These are phyloP conservation scores for Eumerus sabulonum DNA, from an alignment of 2,888 invertebrate genomes.

Conservation along the genomic window DNA sequence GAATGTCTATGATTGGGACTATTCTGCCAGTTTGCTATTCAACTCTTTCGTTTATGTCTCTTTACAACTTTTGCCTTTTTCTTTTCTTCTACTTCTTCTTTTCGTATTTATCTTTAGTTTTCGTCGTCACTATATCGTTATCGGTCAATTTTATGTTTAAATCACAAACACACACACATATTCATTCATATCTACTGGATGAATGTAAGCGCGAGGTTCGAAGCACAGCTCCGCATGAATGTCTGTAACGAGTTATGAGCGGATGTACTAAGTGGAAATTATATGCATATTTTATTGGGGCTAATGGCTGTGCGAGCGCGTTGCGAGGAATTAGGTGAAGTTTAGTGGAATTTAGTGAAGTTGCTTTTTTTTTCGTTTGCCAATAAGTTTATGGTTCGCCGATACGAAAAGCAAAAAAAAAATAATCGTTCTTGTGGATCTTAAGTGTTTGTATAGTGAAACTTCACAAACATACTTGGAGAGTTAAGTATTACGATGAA, in stretches of 20 bases:
- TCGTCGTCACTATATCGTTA: slow-evolving; percentile 32
- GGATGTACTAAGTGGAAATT: slow-evolving; percentile 68
- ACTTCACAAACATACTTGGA: no score
- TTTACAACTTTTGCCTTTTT: no score
- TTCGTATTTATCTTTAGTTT: no score
- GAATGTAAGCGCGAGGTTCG: slow-evolving; percentile 5
- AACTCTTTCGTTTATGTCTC: slow-evolving; percentile 67
- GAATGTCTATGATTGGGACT: slow-evolving; percentile 44
- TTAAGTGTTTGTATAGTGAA: no score
- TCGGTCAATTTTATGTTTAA: slow-evolving; percentile 58
- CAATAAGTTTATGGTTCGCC: slow-evolving; percentile 20
- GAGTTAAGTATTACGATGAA: no score
- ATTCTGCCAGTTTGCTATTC: slow-evolving; percentile 55
- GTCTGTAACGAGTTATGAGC: slow-evolving; percentile 62
- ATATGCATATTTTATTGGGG: slow-evolving; percentile 67
- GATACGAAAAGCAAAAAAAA: no score
- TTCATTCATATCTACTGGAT: background rate
- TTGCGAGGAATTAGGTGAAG: slow-evolving; percentile 22
- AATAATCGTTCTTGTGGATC: no score
- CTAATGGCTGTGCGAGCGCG: slow-evolving; percentile 50
- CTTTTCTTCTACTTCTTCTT: no score
- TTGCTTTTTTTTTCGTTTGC: no score
- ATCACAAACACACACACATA: slow-evolving; percentile 28
- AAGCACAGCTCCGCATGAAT: slow-evolving; percentile 10
- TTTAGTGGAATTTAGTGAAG: slow-evolving; percentile 44